phyloP scores from a whole-genome alignment of 1,140 invertebrate genomes.

The Bursaphelenchus mucronatus region DNA sequence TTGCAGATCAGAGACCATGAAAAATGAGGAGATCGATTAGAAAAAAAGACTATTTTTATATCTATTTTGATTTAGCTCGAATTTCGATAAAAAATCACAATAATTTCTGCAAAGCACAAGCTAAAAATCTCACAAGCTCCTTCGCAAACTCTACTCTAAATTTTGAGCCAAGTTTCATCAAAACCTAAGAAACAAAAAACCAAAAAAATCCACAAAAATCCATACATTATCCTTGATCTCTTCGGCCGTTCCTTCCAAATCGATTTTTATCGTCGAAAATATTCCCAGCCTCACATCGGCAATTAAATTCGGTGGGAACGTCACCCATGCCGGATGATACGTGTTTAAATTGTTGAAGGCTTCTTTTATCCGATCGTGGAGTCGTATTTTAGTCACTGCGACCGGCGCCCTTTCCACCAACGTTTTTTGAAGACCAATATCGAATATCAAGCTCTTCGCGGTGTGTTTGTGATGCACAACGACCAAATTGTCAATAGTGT shows the following conservation, averaged over 20 bases:
- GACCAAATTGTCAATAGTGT: conserved; percentile 37
- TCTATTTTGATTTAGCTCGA: no score
- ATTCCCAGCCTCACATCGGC: conserved; percentile 29
- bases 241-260: conserved; percentile 16
- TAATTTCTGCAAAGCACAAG: no score
- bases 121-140: no score
- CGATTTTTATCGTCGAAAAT: conserved; percentile 35
- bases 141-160: no score
- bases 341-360: no score
- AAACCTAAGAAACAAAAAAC: no score
- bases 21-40: no score
- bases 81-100: no score
- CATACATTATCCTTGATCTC: conserved; percentile 29
- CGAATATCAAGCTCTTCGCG: conserved; percentile 32
- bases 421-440: conserved; percentile 19
- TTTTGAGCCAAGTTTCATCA: no score
- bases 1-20: no score
- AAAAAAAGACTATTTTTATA: no score
- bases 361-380: background rate
- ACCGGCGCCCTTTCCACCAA: conserved; percentile 6
- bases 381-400: conserved; percentile 13
- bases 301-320: conserved; percentile 39
- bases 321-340: conserved; percentile 22
- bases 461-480: conserved; percentile 26
- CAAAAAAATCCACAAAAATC: background rate